phyloP scores from a whole-genome alignment of 2,113 vertebrate genomes.

The Lepisosteus osseus region DNA sequence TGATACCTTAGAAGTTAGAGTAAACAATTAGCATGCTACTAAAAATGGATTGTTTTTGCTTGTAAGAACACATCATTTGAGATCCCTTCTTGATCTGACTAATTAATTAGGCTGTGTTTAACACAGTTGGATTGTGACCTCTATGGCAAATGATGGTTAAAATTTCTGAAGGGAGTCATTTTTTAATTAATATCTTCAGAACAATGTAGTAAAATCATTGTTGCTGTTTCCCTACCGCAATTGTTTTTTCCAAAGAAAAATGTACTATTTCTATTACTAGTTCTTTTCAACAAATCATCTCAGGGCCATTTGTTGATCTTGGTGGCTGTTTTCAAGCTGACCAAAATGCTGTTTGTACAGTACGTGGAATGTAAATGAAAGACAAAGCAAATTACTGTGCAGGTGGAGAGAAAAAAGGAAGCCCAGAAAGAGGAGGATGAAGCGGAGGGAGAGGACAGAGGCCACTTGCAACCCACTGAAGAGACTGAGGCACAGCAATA shows the following conservation, averaged over 20 bases:
- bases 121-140: too few relatives aligned
- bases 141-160: background rate
- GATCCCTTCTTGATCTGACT: too few relatives aligned
- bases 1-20: too few relatives aligned
- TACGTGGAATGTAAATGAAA: background rate
- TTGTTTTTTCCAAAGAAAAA: conserved; percentile 15
- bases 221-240: conserved; percentile 14
- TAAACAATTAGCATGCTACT: too few relatives aligned
- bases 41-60: too few relatives aligned
- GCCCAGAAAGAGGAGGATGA: conserved; percentile 16
- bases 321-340: too few relatives aligned
- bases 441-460: conserved; percentile 12
- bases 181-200: background rate
- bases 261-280: background rate
- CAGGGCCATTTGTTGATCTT: too few relatives aligned
- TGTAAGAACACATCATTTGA: too few relatives aligned
- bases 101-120: too few relatives aligned
- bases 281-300: too few relatives aligned
- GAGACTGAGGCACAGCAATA: conserved; percentile 13
- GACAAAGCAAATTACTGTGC: background rate
- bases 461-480: background rate
- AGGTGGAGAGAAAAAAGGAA: conserved; percentile 38
- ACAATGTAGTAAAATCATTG: background rate
- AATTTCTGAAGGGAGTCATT: background rate
- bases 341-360: too few relatives aligned